A percentile compares a stretch with the other conserved stretches of the same genome.
These are phyloP conservation scores for Drosophila paulistorum DNA, from an alignment of 1,140 invertebrate species.

Conservation along the genomic window DNA sequence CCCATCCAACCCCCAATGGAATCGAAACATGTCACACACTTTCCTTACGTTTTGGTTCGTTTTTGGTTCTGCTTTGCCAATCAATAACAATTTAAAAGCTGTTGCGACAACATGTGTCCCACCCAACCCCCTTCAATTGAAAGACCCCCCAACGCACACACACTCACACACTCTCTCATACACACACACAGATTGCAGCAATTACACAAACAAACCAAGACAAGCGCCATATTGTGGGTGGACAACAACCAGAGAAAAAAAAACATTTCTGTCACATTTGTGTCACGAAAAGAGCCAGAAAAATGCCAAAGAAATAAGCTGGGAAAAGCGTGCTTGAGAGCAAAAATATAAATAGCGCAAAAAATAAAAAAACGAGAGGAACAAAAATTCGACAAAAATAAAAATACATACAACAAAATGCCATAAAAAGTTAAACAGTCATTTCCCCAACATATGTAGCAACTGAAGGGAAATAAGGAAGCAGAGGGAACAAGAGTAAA, in stretches of 20 bases:
- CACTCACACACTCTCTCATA: not conserved
- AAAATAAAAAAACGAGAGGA: conserved; percentile 44
- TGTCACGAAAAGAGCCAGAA: conserved; percentile 67
- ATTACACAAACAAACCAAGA: conserved; percentile 74
- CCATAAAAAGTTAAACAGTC: conserved; percentile 77
- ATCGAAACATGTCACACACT: conserved; percentile 58
- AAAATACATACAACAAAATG: conserved; percentile 65
- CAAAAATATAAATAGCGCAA: conserved; percentile 65
- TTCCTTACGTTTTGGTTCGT: conserved; percentile 16
- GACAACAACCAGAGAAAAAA: conserved; percentile 20
- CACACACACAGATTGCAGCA: conserved; percentile 63
- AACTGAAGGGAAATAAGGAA: conserved; percentile 13
- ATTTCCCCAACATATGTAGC: conserved; percentile 67
- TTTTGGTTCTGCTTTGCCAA: conserved; percentile 42
- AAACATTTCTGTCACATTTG: conserved; percentile 77
- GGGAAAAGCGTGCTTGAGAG: conserved; percentile 49
- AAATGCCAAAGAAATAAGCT: conserved; percentile 78
- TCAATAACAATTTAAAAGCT: conserved; percentile 80
- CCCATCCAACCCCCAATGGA: not conserved
- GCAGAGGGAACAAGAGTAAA: not conserved
- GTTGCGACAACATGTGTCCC: conserved; percentile 74
- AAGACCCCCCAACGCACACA: conserved; percentile 31
- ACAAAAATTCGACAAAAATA: conserved; percentile 59
- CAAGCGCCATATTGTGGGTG: conserved; percentile 64
- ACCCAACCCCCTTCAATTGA: conserved; percentile 31